Percentiles rank a stretch among this genome's conserved stretches.
Evolutionary conservation across 2,888 invertebrate species (phyloP).

Genomic region (Odiellus spinosus): DNA sequence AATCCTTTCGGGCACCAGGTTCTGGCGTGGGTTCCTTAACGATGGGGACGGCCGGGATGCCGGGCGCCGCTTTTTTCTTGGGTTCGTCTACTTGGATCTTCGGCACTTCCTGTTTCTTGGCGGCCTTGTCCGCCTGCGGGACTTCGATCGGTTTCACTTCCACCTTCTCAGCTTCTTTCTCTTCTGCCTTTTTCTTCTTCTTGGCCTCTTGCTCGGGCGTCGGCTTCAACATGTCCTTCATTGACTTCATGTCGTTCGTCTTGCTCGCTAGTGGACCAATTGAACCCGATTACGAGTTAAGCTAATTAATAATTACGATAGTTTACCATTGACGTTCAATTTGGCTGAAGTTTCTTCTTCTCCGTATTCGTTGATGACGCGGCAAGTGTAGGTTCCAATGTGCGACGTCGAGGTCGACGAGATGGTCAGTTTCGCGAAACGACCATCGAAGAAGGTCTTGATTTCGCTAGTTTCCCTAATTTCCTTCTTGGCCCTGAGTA

Average conservation of each 20-base stretch:
- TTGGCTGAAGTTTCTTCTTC: constrained; percentile 73
- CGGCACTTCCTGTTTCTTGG: constrained; percentile 4
- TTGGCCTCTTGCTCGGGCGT: background rate
- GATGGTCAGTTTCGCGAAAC: constrained; percentile 59
- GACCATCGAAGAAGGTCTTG: constrained; percentile 66
- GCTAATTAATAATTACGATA: too few species aligned
- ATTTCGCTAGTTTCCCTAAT: constrained; percentile 60
- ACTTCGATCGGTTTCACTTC: too few species aligned
- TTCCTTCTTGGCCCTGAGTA: constrained; percentile 42
- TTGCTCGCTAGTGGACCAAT: too few species aligned
- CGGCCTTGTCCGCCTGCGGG: too few species aligned
- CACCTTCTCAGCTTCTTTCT: background rate
- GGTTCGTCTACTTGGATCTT: constrained; percentile 4
- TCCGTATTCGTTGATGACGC: constrained; percentile 79
- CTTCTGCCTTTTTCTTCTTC: background rate
- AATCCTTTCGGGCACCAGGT: constrained; percentile 9
- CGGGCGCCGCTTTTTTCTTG: background rate
- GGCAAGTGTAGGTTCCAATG: constrained; percentile 63
- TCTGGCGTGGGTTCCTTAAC: constrained; percentile 16
- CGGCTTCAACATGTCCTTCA: too few species aligned
- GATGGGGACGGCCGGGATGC: constrained; percentile 5
- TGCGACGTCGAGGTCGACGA: constrained; percentile 54
- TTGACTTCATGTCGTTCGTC: too few species aligned
- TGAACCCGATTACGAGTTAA: too few species aligned
- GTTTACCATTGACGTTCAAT: constrained; percentile 50